Evolutionary conservation across 1,140 invertebrate genomes (phyloP), one percentile per base, ranked within the genome.

Genomic region (Pachyrhynchus sulphureomaculatus): DNA sequence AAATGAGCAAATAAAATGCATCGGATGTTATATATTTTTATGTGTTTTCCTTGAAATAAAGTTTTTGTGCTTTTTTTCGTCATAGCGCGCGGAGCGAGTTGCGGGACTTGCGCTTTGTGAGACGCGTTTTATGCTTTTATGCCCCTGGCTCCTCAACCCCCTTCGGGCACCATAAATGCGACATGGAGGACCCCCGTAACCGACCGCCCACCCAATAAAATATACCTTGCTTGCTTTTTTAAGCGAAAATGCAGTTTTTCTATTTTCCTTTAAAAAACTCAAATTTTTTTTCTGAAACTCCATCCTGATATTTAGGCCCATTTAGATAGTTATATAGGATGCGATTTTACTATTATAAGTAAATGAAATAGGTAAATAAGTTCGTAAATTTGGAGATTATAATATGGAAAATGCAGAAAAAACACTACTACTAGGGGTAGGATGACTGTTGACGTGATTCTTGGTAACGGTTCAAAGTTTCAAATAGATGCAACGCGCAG

Each of bases 21-120:
- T 73, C 70, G 66, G 65, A 71, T 69, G 70, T 70, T 71, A 69
- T 71, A 72, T 74, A 74, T 73, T 74, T 74, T 73, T 73, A 73
- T 73, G 72, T 74, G 71, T 74, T 74, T 74, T 74, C 70, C 69
- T 71, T 66, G 69, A 69, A 72, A 67, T 72, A 70, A 68, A 72
- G 66, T 70, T 70, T 72, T 71, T 64, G 58, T 66, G 62, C 53
- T 68, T 69, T 71, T 69, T 69, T 70, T 54, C 44, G 49, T n/a
- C 52, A 56, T 44, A 44, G 47, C 36, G 62, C 24, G 42, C 41
- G 42, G 48, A 41, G 13, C 45, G 64, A 34, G 62, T 53, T 57
- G 53, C 56, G 57, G 39, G 37, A 57, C 63, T 39, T 52, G 54
- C 64, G 66, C 62, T 26, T 39, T 68, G 63, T 57, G 59, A 21